phyloP scores from a whole-genome alignment of 2,888 invertebrate species.

The Branchellion lobata region DNA sequence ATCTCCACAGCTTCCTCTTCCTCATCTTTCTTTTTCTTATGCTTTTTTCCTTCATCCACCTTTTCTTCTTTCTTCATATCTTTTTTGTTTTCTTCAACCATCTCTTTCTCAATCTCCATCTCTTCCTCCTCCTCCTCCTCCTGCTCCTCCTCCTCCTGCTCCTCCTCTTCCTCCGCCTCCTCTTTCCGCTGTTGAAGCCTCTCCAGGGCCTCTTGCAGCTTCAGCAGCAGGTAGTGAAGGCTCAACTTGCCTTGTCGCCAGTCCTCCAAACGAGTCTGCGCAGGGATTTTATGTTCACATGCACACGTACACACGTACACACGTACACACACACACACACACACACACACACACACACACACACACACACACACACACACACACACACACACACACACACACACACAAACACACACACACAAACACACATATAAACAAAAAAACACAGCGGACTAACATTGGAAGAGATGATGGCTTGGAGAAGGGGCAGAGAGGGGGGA shows the following conservation, averaged over 20 bases:
- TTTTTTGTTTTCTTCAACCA: neutral
- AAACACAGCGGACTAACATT: conserved; percentile 51
- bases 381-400: too few species aligned
- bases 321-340: too few species aligned
- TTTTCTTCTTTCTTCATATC: neutral
- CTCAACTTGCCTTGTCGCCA: neutral
- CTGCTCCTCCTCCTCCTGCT: neutral
- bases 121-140: neutral
- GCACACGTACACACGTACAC: too few species aligned
- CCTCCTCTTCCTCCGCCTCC: neutral
- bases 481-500: conserved; percentile 50
- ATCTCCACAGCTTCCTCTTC: neutral
- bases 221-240: neutral
- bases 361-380: too few species aligned
- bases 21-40: too few species aligned
- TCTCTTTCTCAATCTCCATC: conserved; percentile 12
- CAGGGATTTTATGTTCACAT: neutral
- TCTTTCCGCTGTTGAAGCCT: neutral
- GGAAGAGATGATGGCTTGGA: conserved; percentile 52
- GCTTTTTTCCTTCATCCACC: neutral
- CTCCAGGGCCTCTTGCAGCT: neutral
- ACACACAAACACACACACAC: too few species aligned
- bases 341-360: too few species aligned
- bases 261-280: neutral
- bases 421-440: conserved; percentile 45